These are phyloP conservation scores for Iphiclides podalirius DNA, from an alignment of 2,888 invertebrate genomes.

Conservation along the genomic window DNA sequence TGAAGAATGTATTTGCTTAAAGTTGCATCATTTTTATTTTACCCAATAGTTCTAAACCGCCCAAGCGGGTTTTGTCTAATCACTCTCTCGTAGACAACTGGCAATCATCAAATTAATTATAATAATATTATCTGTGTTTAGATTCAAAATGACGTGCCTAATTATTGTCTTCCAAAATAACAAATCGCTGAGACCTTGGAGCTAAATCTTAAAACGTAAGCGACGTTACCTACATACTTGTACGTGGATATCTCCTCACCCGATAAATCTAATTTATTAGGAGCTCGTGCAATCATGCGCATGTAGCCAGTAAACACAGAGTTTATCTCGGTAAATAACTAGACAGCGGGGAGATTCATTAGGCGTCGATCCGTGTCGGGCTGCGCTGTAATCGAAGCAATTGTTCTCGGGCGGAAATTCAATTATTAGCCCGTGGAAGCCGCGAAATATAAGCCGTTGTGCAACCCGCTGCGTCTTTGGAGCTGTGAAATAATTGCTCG, in stretches of 20 bases:
- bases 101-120: constrained; percentile 20
- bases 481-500: constrained; percentile 68
- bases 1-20: too few species aligned
- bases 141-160: constrained; percentile 12
- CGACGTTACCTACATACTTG: constrained; percentile 34
- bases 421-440: constrained; percentile 64
- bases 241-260: constrained; percentile 36
- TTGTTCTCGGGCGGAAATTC: constrained; percentile 77
- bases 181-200: constrained; percentile 18
- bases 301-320: constrained; percentile 73
- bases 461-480: too few species aligned
- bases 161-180: constrained; percentile 21
- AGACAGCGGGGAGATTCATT: constrained; percentile 77
- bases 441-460: too few species aligned
- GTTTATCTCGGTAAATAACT: constrained; percentile 77
- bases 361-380: constrained; percentile 74
- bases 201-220: constrained; percentile 22
- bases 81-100: constrained; percentile 12
- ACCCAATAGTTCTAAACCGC: background rate
- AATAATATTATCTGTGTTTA: constrained; percentile 18
- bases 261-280: constrained; percentile 73
- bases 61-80: constrained; percentile 5
- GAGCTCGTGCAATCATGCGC: constrained; percentile 76
- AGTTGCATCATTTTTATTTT: background rate
- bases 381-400: constrained; percentile 74